Conservation (phyloP, 92 coral and sea anemone genomes). For the Palythoa grandiflora region DNA sequence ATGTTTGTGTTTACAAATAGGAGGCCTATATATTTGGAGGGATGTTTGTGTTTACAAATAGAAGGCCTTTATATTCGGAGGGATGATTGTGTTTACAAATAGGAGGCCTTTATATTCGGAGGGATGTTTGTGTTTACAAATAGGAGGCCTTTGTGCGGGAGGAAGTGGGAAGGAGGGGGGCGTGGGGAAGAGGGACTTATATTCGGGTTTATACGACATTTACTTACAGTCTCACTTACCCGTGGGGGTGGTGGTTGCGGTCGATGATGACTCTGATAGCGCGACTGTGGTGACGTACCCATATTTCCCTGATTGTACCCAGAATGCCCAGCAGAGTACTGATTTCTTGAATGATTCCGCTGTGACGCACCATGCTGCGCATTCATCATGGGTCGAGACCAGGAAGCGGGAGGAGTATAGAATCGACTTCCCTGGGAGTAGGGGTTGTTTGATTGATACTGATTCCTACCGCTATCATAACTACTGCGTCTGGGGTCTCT, state of each 20-base stretch:
- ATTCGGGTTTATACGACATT: not conserved
- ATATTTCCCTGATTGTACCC: not conserved
- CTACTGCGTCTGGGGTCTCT: conserved; percentile 61
- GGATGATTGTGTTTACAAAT: no score
- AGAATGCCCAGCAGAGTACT: not conserved
- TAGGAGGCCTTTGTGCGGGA: no score
- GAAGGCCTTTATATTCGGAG: no score
- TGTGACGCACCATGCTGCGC: not conserved
- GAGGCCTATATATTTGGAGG: no score
- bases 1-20: no score
- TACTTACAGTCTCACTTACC: not conserved
- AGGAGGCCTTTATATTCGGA: not conserved
- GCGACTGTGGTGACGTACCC: conserved; percentile 32
- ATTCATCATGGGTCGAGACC: conserved; percentile 40
- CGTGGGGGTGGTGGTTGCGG: conserved; percentile 29
- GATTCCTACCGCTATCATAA: conserved; percentile 59
- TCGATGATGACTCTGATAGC: conserved; percentile 45
- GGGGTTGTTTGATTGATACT: conserved; percentile 30
- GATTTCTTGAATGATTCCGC: not conserved
- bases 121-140: no score
- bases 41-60: no score
- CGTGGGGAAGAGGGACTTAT: not conserved
- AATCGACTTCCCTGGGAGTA: conserved; percentile 60
- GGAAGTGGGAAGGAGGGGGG: no score
- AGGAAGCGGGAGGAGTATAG: conserved; percentile 38